Percentiles rank a stretch among this genome's conserved stretches.
Evolutionary conservation across 2,113 vertebrate genomes (phyloP).

Genomic region (Zosterops hypoxanthus): DNA sequence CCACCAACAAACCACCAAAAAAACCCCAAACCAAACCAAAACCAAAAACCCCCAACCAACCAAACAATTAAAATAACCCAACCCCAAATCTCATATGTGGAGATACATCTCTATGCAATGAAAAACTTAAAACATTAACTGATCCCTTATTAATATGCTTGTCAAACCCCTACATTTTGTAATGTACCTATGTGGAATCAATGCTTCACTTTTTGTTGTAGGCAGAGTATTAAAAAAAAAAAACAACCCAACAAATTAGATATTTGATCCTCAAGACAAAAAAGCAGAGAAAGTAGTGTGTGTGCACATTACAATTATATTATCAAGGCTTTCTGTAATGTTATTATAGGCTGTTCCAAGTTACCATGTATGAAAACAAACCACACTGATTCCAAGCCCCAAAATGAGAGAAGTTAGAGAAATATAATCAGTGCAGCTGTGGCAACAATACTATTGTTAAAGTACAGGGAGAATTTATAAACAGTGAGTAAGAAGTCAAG

Average conservation of each 20-base stretch:
- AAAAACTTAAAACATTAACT: neutral
- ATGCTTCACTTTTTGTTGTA: neutral
- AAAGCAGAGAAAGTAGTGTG: slow-evolving; percentile 16
- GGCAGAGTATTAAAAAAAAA: neutral
- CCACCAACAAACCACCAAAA: neutral
- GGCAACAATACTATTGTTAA: slow-evolving; percentile 71
- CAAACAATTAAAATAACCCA: too few relatives aligned
- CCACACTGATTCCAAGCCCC: slow-evolving; percentile 56
- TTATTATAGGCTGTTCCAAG: slow-evolving; percentile 65
- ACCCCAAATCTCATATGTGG: neutral
- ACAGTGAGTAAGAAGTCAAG: slow-evolving; percentile 67
- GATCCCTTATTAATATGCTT: neutral
- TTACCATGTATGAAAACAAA: slow-evolving; percentile 72
- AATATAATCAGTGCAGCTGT: slow-evolving; percentile 67
- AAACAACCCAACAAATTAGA: neutral
- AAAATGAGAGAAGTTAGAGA: slow-evolving; percentile 58
- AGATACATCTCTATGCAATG: neutral
- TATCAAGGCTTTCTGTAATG: slow-evolving; percentile 68
- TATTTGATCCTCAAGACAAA: neutral
- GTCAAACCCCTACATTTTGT: neutral
- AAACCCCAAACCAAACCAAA: neutral
- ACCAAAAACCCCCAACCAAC: neutral
- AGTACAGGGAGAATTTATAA: slow-evolving; percentile 47
- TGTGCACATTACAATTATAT: slow-evolving; percentile 30
- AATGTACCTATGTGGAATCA: neutral